These are phyloP conservation scores for Bovichtus diacanthus DNA, from an alignment of 2,797 vertebrate genomes.

Conservation along the genomic window DNA sequence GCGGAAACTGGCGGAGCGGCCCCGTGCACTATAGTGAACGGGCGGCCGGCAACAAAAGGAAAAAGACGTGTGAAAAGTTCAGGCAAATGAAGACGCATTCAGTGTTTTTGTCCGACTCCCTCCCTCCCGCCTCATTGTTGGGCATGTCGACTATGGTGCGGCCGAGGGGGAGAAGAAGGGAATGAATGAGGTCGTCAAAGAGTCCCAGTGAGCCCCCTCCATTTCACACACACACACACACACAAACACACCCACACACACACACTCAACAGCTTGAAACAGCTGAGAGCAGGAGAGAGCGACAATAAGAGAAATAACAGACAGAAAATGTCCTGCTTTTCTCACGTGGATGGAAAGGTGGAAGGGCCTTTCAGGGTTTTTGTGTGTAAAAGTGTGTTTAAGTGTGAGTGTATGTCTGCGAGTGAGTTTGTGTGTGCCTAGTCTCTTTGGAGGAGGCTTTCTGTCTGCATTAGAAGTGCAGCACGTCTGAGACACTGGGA, in stretches of 20 bases:
- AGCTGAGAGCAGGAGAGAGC: slow-evolving; percentile 67
- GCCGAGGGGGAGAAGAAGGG: slow-evolving; percentile 52
- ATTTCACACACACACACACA: slow-evolving; percentile 20
- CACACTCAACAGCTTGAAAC: slow-evolving; percentile 65
- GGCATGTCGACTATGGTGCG: slow-evolving; percentile 63
- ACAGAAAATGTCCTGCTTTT: slow-evolving; percentile 67
- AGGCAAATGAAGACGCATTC: slow-evolving; percentile 85
- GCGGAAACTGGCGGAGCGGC: slow-evolving; percentile 78
- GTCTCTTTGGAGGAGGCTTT: slow-evolving; percentile 77
- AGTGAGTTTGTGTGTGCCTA: slow-evolving; percentile 49
- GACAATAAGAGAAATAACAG: slow-evolving; percentile 64
- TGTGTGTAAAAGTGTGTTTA: slow-evolving; percentile 65
- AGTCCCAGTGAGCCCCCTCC: slow-evolving; percentile 65
- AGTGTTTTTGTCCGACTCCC: slow-evolving; percentile 67
- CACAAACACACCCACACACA: slow-evolving; percentile 28
- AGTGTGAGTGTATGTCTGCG: slow-evolving; percentile 47
- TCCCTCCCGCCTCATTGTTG: slow-evolving; percentile 77
- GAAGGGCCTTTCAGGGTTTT: slow-evolving; percentile 68
- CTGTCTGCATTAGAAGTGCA: slow-evolving; percentile 80
- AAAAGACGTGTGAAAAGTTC: slow-evolving; percentile 84
- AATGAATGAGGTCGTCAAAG: slow-evolving; percentile 81
- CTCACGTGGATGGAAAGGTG: slow-evolving; percentile 64
- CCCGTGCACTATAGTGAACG: slow-evolving; percentile 63
- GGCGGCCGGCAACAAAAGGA: slow-evolving; percentile 77
- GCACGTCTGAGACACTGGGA: slow-evolving; percentile 75